Base-by-base conservation (phyloP, 2,113 vertebrate genomes). In the Trinectes maculatus region DNA sequence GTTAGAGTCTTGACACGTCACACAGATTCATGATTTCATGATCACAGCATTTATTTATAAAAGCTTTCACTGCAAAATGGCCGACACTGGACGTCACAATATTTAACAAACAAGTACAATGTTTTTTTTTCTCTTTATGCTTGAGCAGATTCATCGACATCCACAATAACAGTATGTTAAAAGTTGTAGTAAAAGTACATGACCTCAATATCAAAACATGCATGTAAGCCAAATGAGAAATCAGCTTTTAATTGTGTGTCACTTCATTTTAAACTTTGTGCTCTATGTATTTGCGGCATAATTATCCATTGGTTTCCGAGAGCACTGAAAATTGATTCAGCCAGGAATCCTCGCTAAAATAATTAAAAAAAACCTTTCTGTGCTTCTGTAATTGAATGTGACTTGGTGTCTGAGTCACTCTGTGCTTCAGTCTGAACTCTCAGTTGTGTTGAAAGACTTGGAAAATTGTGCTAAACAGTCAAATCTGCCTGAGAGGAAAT, bases 1-100 rank as follows among this genome's bases (percentile, higher is more conserved):
- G n/a, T n/a, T n/a, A n/a, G n/a, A n/a, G n/a, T n/a, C n/a, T n/a
- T 25, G 2, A 8, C 3, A 9, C 0, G 34, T n/a, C n/a, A n/a
- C n/a, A 26, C 15, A 29, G 26, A 49, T 39, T 11, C 7, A 0
- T 2, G 3, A 47, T 64, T 26, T 55, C 34, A 70, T 70, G 49
- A 74, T 81, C 72, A 82, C 66, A 64, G 75, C 42, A 0, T 87
- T 91, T 91, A 89, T 87, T 89, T 79, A 82, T 53, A 91, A 91
- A 91, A 85, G 59, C 51, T 64, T 81, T 43, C 53, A 84, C 67
- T 79, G 74, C 74, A 84, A 87, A 87, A 88, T 81, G 74, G 55
- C 60, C 59, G 72, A 86, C 83, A 86, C 71, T 47, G 16, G 34
- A 77, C 75, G 25, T 59, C 82, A 91, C 88, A 69, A 86, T 79